Evolutionary conservation across 2,113 vertebrate genomes (phyloP).

Genomic region (Oryzias curvinotus): DNA sequence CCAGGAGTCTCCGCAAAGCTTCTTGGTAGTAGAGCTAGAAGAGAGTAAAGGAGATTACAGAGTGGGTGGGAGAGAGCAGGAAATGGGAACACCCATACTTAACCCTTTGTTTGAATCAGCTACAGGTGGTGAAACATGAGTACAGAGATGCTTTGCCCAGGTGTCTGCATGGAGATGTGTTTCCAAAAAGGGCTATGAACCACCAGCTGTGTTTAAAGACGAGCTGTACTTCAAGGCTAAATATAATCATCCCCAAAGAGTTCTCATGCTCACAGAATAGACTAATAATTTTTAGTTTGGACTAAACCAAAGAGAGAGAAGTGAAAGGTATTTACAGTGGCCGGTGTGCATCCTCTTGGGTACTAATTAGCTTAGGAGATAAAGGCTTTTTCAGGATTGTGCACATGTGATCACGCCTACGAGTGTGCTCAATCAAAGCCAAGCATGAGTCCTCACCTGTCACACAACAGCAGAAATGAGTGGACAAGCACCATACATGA

Average conservation of each 20-base stretch:
- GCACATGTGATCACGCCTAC: conserved; percentile 56
- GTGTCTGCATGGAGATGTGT: conserved; percentile 10
- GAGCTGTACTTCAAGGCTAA: neutral
- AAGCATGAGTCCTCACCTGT: conserved; percentile 1
- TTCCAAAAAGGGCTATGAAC: conserved; percentile 4
- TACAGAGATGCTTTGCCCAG: conserved; percentile 9
- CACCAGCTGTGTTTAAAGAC: neutral
- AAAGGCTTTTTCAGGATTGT: conserved; percentile 65
- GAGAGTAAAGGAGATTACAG: conserved; percentile 56
- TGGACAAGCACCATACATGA: neutral
- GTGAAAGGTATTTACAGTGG: conserved; percentile 24
- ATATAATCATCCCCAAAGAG: neutral
- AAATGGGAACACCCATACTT: conserved; percentile 65
- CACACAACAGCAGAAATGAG: neutral
- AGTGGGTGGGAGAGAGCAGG: conserved; percentile 48
- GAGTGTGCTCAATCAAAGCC: conserved; percentile 24
- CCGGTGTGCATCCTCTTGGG: conserved; percentile 44
- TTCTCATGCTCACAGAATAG: neutral
- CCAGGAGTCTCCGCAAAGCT: conserved; percentile 47
- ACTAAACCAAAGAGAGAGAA: neutral
- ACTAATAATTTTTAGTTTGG: conserved; percentile 8
- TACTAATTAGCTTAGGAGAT: conserved; percentile 76
- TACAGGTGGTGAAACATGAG: conserved; percentile 31
- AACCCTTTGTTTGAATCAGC: conserved; percentile 56
- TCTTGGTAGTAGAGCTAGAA: conserved; percentile 47